Conservation (phyloP, 1,140 invertebrate species). For the Euura saliciscinereae region DNA sequence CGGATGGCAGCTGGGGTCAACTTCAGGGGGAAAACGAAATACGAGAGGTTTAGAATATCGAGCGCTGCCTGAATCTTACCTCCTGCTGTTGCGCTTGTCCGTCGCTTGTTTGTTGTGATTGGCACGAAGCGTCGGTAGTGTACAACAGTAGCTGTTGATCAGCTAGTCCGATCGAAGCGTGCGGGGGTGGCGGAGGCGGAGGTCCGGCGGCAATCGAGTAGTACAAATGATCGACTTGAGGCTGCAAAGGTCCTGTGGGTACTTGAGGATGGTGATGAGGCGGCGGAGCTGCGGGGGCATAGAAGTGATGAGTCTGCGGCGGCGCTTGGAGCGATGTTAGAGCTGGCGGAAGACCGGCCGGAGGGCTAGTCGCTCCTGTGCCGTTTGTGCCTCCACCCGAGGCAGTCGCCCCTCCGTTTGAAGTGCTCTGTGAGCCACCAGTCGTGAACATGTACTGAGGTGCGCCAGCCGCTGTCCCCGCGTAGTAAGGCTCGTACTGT, state of each 20-base stretch:
- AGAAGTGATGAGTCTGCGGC: slow-evolving; percentile 43
- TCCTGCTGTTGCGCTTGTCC: slow-evolving; percentile 44
- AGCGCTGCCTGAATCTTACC: slow-evolving; percentile 33
- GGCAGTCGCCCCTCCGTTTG: slow-evolving; percentile 36
- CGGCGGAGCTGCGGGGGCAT: slow-evolving; percentile 41
- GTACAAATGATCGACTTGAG: slow-evolving; percentile 51
- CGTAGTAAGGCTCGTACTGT: slow-evolving; percentile 56
- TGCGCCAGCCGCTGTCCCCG: slow-evolving; percentile 46
- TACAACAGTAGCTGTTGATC: slow-evolving; percentile 54
- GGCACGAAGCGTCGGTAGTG: slow-evolving; percentile 45
- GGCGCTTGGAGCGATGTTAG: slow-evolving; percentile 39
- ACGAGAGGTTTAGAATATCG: slow-evolving; percentile 45
- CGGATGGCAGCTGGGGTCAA: slow-evolving; percentile 40
- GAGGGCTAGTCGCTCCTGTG: slow-evolving; percentile 44
- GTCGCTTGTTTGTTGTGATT: slow-evolving; percentile 38
- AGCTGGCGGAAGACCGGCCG: slow-evolving; percentile 33
- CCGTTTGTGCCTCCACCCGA: slow-evolving; percentile 36
- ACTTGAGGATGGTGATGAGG: slow-evolving; percentile 47
- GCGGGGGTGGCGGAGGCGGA: slow-evolving; percentile 39
- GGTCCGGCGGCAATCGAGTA: slow-evolving; percentile 46
- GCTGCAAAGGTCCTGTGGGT: slow-evolving; percentile 36
- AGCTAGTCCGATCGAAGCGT: slow-evolving; percentile 46
- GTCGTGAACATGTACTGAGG: slow-evolving; percentile 47
- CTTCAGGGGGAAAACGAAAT: background rate
- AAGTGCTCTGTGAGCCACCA: slow-evolving; percentile 41